Evolutionary conservation across 2,113 vertebrate genomes (phyloP), one percentile per base, ranked within the genome.

Genomic region (Micronisus gabar): DNA sequence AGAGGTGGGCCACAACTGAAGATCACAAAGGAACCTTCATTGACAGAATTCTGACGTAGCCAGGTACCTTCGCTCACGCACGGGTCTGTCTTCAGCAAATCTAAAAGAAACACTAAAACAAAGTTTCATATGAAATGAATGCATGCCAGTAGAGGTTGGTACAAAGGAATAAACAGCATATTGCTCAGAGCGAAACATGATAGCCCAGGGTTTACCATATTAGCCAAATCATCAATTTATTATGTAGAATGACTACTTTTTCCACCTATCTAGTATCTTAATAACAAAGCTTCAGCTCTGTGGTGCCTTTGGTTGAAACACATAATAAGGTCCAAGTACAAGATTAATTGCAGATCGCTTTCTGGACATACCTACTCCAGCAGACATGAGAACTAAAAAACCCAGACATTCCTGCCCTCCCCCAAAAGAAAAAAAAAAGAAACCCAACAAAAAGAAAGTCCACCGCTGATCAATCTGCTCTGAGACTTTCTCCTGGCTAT

Each of bases 11-110:
- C 53, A 52, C 12, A 56, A 34, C 17, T 45, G 25, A 65, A 73
- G 36, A 58, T 45, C 41, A 58, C 0, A 0, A 78, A 87, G 34
- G 30, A 81, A 27, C 14, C 30, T 45, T 70, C 17, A 22, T 3
- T 63, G 55, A 41, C 10, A 48, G 20, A 25, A 15, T 58, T 73
- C 30, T 34, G 11, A 62, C 16, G 18, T 3, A 38, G 16, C 8
- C 70, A 70, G 9, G 20, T 53, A 45, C 2, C 1, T 29, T 65
- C 10, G 2, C 10, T 84, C 34, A 9, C 3, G 16, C 40, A 72
- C 0, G 0, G 4, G 15, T 67, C 47, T 50, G 15, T 58, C 59
- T 73, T 74, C 72, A 93, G 27, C 6, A 66, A 74, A 47, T 34
- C 3, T 20, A 75, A 59, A 6, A 58, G 26, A 65, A 8, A 52